A percentile compares a stretch with the other conserved stretches of the same genome.
phyloP scores from a whole-genome alignment of 2,888 invertebrate genomes.

The Leptarthrus brevirostris region DNA sequence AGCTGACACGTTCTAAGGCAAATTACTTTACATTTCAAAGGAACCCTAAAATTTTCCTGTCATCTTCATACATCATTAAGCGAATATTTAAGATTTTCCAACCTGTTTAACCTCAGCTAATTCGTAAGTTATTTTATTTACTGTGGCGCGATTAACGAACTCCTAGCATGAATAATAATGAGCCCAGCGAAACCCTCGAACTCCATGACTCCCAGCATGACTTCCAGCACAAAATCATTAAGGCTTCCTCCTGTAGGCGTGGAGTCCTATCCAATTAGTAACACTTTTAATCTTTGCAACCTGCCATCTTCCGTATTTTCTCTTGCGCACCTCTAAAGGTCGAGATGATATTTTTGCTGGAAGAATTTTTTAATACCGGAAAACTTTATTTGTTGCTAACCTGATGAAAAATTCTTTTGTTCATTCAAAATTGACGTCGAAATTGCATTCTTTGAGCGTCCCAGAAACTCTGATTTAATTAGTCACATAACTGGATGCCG shows the following conservation, averaged over 20 bases:
- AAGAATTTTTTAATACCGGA: constrained; percentile 51
- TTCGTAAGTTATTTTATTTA: constrained; percentile 29
- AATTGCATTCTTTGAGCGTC: constrained; percentile 53
- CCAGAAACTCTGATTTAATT: constrained; percentile 52
- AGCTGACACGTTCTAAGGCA: too few species aligned
- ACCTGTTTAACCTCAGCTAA: constrained; percentile 24
- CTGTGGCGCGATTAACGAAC: constrained; percentile 10
- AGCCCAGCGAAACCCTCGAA: background rate
- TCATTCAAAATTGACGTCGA: constrained; percentile 51
- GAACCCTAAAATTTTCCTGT: constrained; percentile 13
- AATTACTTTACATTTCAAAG: too few species aligned
- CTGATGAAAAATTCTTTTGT: constrained; percentile 54
- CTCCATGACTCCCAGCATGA: constrained; percentile 20
- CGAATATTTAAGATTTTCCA: background rate
- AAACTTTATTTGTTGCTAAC: constrained; percentile 51
- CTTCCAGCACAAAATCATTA: background rate
- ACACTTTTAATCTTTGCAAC: constrained; percentile 25
- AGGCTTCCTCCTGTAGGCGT: background rate
- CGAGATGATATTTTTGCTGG: constrained; percentile 9
- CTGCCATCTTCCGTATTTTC: background rate
- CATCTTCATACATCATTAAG: constrained; percentile 48
- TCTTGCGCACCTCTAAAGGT: background rate
- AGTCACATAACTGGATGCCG: constrained; percentile 50
- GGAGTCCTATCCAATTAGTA: constrained; percentile 45
- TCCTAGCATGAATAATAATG: constrained; percentile 40